A percentile compares a stretch with the other conserved stretches of the same genome.
Conservation (phyloP, 2,797 vertebrate species). For the Lagodon rhomboides region DNA sequence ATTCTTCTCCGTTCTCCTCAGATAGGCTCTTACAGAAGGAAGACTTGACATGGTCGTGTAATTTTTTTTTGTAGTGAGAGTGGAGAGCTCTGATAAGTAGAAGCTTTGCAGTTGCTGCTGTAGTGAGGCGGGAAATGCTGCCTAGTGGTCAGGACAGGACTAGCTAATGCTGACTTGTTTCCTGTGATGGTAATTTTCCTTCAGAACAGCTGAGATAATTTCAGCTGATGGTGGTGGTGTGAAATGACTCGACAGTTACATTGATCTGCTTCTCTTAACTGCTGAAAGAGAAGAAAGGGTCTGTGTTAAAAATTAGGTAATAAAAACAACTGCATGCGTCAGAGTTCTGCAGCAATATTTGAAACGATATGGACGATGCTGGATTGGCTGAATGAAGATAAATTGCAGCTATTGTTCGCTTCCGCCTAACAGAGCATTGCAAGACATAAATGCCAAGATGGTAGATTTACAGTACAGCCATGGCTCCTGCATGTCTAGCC, state of each 20-base stretch:
- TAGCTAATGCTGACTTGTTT: constrained; percentile 32
- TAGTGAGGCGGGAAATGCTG: not conserved
- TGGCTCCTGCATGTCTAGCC: constrained; percentile 31
- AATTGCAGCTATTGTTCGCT: not conserved
- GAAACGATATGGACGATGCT: not conserved
- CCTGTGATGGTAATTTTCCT: constrained; percentile 16
- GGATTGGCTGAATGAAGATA: not conserved
- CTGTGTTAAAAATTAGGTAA: not conserved
- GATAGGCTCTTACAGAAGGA: not conserved
- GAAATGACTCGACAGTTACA: constrained; percentile 4
- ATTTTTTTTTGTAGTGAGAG: not conserved
- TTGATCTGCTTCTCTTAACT: not conserved
- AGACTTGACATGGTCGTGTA: not conserved
- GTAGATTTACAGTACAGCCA: not conserved
- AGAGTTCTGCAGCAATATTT: not conserved
- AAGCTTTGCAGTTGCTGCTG: not conserved
- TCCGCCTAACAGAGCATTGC: not conserved
- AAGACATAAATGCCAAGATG: not conserved
- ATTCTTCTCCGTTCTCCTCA: not conserved
- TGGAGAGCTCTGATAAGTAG: constrained; percentile 2
- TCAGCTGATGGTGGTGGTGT: not conserved
- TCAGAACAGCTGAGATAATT: constrained; percentile 21
- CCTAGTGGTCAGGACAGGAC: not conserved
- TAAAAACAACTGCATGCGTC: not conserved
- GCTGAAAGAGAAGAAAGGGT: constrained; percentile 1